Evolutionary conservation across 2,113 vertebrate genomes (phyloP).

Genomic region (Gasterosteus nipponicus): DNA sequence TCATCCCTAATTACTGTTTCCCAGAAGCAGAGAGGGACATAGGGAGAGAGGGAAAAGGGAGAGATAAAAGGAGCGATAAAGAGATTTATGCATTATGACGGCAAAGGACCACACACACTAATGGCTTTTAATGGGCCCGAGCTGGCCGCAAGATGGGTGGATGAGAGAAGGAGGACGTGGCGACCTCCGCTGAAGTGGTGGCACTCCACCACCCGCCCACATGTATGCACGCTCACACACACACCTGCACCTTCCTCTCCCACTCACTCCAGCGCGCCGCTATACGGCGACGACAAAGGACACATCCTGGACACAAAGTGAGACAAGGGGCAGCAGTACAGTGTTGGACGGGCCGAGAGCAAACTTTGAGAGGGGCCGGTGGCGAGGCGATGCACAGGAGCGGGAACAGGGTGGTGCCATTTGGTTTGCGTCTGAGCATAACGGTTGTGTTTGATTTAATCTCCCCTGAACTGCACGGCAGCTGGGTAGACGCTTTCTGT

Average conservation of each 20-base stretch:
- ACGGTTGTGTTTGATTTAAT: conserved; percentile 93
- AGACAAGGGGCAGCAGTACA: conserved; percentile 13
- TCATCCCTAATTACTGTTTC: conserved; percentile 76
- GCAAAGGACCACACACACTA: conserved; percentile 77
- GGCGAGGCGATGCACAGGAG: conserved; percentile 71
- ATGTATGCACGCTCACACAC: conserved; percentile 71
- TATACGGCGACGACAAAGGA: conserved; percentile 48
- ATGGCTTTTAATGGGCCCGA: conserved; percentile 91
- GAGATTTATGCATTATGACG: conserved; percentile 80
- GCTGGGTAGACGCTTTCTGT: conserved; percentile 32
- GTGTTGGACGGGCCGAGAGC: conserved; percentile 16
- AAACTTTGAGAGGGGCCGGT: conserved; percentile 56
- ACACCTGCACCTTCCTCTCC: conserved; percentile 28
- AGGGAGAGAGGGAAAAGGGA: conserved; percentile 49
- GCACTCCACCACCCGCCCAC: conserved; percentile 87
- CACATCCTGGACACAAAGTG: conserved; percentile 46
- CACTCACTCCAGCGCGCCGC: conserved; percentile 46
- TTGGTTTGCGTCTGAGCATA: conserved; percentile 95
- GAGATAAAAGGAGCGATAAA: conserved; percentile 55
- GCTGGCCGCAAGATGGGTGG: conserved; percentile 74
- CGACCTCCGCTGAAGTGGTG: conserved; percentile 94
- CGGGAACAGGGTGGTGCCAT: conserved; percentile 81
- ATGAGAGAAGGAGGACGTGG: conserved; percentile 79
- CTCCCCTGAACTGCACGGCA: conserved; percentile 86
- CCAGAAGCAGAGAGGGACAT: conserved; percentile 63